phyloP scores from a whole-genome alignment of 2,797 vertebrate genomes.

The Brachymystax lenok region DNA sequence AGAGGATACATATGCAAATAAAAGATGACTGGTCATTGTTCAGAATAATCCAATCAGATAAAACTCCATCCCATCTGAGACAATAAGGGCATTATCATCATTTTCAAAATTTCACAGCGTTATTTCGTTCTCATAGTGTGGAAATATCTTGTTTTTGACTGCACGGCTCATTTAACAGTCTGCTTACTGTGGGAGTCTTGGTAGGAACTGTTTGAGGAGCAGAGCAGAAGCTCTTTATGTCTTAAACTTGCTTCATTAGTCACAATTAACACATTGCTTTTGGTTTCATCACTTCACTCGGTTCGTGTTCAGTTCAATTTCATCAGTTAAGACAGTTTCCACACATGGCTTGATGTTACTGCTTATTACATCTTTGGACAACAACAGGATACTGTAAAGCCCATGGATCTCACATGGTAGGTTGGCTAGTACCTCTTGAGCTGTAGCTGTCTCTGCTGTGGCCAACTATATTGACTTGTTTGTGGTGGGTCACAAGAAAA shows the following conservation, averaged over 20 bases:
- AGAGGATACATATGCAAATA: too few relatives aligned
- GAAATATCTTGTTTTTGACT: too few relatives aligned
- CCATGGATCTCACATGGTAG: neutral
- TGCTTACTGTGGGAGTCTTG: slow-evolving; percentile 46
- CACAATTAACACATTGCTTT: slow-evolving; percentile 47
- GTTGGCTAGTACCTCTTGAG: too few relatives aligned
- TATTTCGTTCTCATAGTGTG: too few relatives aligned
- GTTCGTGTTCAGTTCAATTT: slow-evolving; percentile 6
- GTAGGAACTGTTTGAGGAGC: slow-evolving; percentile 10
- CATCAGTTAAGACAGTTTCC: neutral
- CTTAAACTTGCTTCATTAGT: slow-evolving; percentile 31
- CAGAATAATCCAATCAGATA: too few relatives aligned
- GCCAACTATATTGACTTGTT: too few relatives aligned
- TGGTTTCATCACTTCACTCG: slow-evolving; percentile 50
- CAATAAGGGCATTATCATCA: too few relatives aligned
- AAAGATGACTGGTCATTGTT: too few relatives aligned
- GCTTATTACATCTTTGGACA: neutral
- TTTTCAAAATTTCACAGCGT: too few relatives aligned
- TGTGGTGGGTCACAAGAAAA: neutral
- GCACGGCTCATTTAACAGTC: slow-evolving; percentile 23
- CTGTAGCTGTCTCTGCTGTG: too few relatives aligned
- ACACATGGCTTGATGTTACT: neutral
- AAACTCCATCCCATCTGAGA: too few relatives aligned
- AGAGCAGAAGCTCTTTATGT: slow-evolving; percentile 20
- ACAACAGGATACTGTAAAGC: neutral